Evolutionary conservation across 2,113 vertebrate species (phyloP), one percentile per base, ranked within the genome.

Genomic region (Cnemophilus loriae): DNA sequence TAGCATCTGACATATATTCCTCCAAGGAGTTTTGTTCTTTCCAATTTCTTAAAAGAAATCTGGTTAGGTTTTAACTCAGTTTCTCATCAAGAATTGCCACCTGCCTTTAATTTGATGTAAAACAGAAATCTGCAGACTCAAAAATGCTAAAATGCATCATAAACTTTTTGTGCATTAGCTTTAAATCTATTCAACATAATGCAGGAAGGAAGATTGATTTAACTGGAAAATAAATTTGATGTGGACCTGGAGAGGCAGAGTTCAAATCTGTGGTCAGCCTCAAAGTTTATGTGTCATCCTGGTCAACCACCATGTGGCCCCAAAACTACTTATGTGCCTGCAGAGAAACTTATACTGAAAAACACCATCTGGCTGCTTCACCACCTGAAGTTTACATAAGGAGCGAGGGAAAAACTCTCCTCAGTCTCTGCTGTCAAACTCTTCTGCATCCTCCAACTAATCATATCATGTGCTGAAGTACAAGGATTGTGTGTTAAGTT

Each of bases 1-100:
- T 47, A 95, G 46, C 56, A 93, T 61, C 69, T 93, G 91, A 97
- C 49, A 90, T 42, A 61, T 15, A 89, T 84, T 94, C n/a, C 93
- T 89, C 56, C n/a, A 86, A 87, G 73, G 90, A 80, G 37, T 87
- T 90, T 70, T 74, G n/a, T 33, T 49, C 39, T 92, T 90, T 88
- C 42, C 46, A 86, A 32, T 63, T 95, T 87, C 69, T 88, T 69
- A 80, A 47, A 92, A 93, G 22, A 89, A 94, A 92, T 65, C 5
- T 65, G 19, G 64, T 96, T 89, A 92, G 32, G 42, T 84, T 90
- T 87, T 89, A 92, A 96, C 73, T 59, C 44, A 92, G 67, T 94
- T 93, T 89, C 67, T 87, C 75, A 90, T 77, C 61, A 93, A 57
- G 57, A 76, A 82, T 68, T 87, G 46, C 78, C 78, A 92, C 75